A percentile compares a stretch with the other conserved stretches of the same genome.
Conservation (phyloP, 35 echinoderm and acorn worm species). For the Acanthaster planci region DNA sequence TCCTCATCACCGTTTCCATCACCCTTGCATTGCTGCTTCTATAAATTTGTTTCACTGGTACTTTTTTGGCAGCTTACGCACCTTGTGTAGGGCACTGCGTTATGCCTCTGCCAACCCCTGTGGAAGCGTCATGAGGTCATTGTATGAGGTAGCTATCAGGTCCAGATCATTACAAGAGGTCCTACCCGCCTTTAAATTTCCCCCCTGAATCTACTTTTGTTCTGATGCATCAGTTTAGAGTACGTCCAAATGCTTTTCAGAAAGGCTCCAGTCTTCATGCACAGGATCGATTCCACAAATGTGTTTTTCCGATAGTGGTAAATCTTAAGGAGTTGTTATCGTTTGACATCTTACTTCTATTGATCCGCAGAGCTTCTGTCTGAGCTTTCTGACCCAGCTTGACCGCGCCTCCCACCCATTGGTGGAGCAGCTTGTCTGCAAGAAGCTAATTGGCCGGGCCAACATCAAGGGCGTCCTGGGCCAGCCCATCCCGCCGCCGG, state of each 20-base stretch:
- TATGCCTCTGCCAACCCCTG: slow-evolving; percentile 80
- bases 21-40: not conserved
- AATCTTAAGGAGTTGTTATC: not conserved
- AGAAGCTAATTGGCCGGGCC: slow-evolving; percentile 74
- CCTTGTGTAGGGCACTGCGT: slow-evolving; percentile 84
- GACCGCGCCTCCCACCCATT: slow-evolving; percentile 88
- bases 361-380: slow-evolving; percentile 84
- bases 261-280: no score
- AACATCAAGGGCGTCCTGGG: slow-evolving; percentile 72
- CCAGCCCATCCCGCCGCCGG: slow-evolving; percentile 90
- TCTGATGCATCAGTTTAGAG: no score
- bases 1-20: not conserved
- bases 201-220: no score
- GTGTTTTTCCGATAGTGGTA: no score
- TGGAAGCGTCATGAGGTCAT: slow-evolving; percentile 75
- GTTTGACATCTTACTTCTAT: not conserved
- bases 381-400: slow-evolving; percentile 94
- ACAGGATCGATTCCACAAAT: no score
- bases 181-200: no score
- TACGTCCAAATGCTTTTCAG: no score
- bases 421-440: slow-evolving; percentile 81
- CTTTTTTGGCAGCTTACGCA: slow-evolving; percentile 65
- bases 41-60: not conserved
- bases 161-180: no score
- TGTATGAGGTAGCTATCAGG: slow-evolving; percentile 83